A percentile compares a stretch with the other conserved stretches of the same genome.
phyloP scores from a whole-genome alignment of 2,797 vertebrate genomes.

The Coilia nasus region DNA sequence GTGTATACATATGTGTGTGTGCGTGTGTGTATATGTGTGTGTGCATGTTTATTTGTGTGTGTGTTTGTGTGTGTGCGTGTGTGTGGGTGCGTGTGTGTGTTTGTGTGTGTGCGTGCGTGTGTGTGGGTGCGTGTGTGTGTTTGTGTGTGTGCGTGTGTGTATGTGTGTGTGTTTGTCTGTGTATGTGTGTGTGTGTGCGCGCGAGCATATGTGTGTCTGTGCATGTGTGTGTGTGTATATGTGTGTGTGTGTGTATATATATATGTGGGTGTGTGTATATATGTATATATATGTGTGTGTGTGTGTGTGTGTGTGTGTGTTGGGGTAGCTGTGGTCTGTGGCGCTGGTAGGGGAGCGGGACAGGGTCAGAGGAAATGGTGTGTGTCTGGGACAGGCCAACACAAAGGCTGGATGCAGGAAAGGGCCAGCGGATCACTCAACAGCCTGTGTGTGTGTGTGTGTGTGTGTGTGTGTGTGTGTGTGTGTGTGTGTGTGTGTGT shows the following conservation, averaged over 20 bases:
- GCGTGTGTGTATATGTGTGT: too few relatives aligned
- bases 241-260: neutral
- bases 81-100: neutral
- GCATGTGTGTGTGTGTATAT: neutral
- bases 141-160: too few relatives aligned
- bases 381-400: neutral
- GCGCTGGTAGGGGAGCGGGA: neutral
- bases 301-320: neutral
- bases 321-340: neutral
- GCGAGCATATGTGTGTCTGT: too few relatives aligned
- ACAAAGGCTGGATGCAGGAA: conserved; percentile 19
- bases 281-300: neutral
- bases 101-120: neutral
- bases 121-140: neutral
- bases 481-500: neutral
- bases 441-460: too few relatives aligned
- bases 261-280: neutral
- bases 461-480: too few relatives aligned
- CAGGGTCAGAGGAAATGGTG: neutral
- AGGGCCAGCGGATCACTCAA: neutral
- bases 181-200: too few relatives aligned
- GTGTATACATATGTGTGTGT: neutral
- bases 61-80: too few relatives aligned
- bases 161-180: too few relatives aligned
- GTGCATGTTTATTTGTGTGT: too few relatives aligned